A percentile compares a stretch with the other conserved stretches of the same genome.
Conservation (phyloP, 2,113 vertebrate species). For the Anser brachyrhynchus region DNA sequence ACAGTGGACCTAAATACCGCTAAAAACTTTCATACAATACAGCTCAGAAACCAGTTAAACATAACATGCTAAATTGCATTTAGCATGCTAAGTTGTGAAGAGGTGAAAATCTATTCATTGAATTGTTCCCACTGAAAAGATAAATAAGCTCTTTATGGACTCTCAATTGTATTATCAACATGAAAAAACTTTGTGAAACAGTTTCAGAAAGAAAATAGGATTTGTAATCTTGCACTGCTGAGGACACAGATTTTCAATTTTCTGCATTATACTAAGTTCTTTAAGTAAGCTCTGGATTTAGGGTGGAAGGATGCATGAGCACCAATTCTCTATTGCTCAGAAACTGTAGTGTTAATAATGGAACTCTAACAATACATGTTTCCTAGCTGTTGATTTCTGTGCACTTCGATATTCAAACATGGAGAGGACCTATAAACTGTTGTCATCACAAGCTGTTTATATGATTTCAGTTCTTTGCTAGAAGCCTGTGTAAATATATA, state of each 20-base stretch:
- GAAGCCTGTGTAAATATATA: background rate
- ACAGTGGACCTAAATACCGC: background rate
- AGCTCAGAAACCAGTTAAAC: background rate
- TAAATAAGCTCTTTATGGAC: fast-evolving
- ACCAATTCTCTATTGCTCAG: background rate
- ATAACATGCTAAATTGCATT: background rate
- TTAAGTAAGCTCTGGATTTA: background rate
- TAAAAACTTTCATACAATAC: background rate
- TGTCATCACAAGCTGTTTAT: background rate
- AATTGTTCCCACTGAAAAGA: background rate
- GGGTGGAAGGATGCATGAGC: background rate
- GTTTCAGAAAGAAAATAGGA: background rate
- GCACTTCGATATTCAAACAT: background rate
- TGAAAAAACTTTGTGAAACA: background rate
- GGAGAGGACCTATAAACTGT: background rate
- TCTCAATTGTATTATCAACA: background rate
- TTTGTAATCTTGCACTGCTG: background rate
- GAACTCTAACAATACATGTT: background rate
- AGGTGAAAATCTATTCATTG: background rate
- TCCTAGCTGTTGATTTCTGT: background rate
- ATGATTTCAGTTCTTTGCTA: background rate
- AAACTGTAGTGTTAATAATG: background rate
- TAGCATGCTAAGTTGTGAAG: background rate
- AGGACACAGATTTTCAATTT: background rate
- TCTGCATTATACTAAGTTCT: background rate